Conservation (phyloP, 35 echinoderm and acorn worm genomes). For the Chiridota heheva region DNA sequence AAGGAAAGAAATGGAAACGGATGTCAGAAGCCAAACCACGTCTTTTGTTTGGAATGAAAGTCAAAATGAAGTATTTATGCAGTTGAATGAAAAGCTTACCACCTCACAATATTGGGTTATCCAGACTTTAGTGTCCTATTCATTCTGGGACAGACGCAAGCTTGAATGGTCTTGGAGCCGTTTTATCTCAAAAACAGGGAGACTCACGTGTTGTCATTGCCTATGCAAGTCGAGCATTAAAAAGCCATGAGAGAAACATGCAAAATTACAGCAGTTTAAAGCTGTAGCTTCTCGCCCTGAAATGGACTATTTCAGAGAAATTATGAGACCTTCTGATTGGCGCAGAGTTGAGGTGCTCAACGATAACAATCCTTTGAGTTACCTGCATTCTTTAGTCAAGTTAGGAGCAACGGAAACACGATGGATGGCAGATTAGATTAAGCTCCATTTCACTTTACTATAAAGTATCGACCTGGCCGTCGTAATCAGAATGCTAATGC, state of each 20-base stretch:
- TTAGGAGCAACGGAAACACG: constrained; percentile 52
- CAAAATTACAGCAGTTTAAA: constrained; percentile 44
- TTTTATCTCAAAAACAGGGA: constrained; percentile 30
- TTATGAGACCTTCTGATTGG: constrained; percentile 12
- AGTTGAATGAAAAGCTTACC: constrained; percentile 5
- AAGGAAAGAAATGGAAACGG: background rate
- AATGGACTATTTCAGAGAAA: constrained; percentile 9
- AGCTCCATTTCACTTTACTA: background rate
- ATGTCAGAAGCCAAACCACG: background rate
- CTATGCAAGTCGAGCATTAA: constrained; percentile 51
- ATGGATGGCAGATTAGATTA: constrained; percentile 44
- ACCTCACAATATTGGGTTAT: constrained; percentile 48
- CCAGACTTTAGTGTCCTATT: constrained; percentile 24
- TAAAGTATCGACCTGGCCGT: background rate
- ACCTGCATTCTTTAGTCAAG: constrained; percentile 36
- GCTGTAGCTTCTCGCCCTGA: background rate
- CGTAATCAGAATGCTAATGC: background rate
- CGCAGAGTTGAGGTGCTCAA: constrained; percentile 34
- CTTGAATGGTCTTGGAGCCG: constrained; percentile 16
- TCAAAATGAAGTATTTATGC: constrained; percentile 1
- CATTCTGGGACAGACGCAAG: constrained; percentile 50
- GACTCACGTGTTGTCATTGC: constrained; percentile 24
- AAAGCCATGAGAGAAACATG: constrained; percentile 42
- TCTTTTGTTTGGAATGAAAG: background rate
- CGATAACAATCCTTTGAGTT: constrained; percentile 48